Base-by-base conservation (phyloP, 2,888 invertebrate genomes). In the Amitus sp. region DNA sequence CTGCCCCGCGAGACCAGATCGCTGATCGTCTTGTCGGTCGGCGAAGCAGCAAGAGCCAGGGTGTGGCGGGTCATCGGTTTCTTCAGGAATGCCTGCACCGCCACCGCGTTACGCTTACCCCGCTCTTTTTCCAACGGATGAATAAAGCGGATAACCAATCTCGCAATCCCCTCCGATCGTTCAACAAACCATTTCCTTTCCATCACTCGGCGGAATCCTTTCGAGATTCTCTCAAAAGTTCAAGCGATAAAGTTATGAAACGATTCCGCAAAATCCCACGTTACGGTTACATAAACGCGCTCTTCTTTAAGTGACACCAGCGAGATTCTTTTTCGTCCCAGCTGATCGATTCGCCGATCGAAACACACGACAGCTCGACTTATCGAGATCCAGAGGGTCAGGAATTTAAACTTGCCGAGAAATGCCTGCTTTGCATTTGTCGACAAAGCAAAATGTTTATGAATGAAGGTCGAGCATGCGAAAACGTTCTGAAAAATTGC, bases 51-150 rank as follows among this genome's bases (percentile, higher is more conserved):
- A 75, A 75, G 72, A 73, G 73, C 76, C 76, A 78, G 79, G 80
- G 80, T 78, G 80, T 79, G 80, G 80, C 78, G 71, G 79, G 79
- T 80, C 80, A 80, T 77, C 77, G 77, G 73, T 76, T 60, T 72
- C 75, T 73, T 70, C 63, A 65, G 64, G 60, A 55, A 64, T 64
- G 62, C 60, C n/a, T n/a, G n/a, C n/a, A n/a, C n/a, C 64, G 60
- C 52, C 57, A 57, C 62, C 45, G 64, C 57, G 23, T 61, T 60
- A 65, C 64, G 54, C 4, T 23, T 23, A 23, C 7, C 23, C 30
- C 30, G 30, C 30, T 10, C 9, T 18, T 40, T 40, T 18, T 20
- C 6, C 18, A n/a, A n/a, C 10, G 18, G 4, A 42, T 10, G 15
- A 42, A 42, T 5, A 42, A 18, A 15, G 39, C 15, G 34, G 18